Percentiles rank a stretch among this genome's conserved stretches.
Evolutionary conservation across 2,113 vertebrate species (phyloP).

Genomic region (Callipepla californica): DNA sequence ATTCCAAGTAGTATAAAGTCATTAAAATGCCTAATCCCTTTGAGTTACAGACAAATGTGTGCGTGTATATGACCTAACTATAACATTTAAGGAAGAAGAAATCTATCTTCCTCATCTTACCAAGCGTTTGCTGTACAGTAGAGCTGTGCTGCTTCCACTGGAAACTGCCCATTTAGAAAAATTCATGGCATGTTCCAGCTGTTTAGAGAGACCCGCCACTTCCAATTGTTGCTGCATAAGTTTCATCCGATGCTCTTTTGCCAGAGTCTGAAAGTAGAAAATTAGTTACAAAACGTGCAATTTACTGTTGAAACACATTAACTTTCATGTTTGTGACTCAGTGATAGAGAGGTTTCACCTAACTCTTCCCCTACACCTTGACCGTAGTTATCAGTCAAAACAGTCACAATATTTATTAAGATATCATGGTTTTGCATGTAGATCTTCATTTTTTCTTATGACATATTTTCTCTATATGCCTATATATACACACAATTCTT

Average conservation of each 20-base stretch:
- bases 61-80: background rate
- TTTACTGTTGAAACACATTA: background rate
- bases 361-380: background rate
- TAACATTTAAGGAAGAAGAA: background rate
- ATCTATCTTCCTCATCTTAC: slow-evolving; percentile 69
- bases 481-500: background rate
- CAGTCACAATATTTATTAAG: background rate
- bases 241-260: slow-evolving; percentile 91
- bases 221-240: slow-evolving; percentile 95
- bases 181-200: slow-evolving; percentile 95
- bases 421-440: background rate
- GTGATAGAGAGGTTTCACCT: background rate
- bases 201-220: slow-evolving; percentile 88
- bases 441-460: background rate
- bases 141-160: slow-evolving; percentile 93
- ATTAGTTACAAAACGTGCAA: background rate
- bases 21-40: background rate
- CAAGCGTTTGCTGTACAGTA: slow-evolving; percentile 94
- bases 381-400: background rate
- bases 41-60: background rate
- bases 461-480: background rate
- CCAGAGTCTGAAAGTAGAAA: slow-evolving; percentile 83
- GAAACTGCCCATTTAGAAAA: slow-evolving; percentile 97
- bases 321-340: background rate
- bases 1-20: background rate